Evolutionary conservation across 2,888 invertebrate genomes (phyloP).

Genomic region (Synergus laeviventris): DNA sequence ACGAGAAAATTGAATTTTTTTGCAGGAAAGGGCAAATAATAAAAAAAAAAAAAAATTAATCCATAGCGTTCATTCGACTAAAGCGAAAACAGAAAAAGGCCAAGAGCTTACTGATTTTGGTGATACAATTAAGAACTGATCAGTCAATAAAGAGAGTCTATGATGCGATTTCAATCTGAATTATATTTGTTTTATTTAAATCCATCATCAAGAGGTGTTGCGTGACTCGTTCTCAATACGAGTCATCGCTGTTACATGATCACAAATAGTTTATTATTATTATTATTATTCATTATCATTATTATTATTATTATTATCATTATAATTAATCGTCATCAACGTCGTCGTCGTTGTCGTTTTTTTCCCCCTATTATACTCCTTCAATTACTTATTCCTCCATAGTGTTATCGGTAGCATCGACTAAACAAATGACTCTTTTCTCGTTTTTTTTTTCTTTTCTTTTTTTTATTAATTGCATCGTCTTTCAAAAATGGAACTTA

Average conservation of each 20-base stretch:
- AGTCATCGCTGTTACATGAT: slow-evolving; percentile 75
- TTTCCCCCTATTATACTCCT: slow-evolving; percentile 43
- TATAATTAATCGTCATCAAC: slow-evolving; percentile 68
- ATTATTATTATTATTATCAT: slow-evolving; percentile 38
- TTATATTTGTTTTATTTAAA: slow-evolving; percentile 76
- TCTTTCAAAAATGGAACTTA: slow-evolving; percentile 30
- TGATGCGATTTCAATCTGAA: slow-evolving; percentile 73
- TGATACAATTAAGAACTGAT: slow-evolving; percentile 23
- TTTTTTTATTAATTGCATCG: slow-evolving; percentile 43
- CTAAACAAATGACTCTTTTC: slow-evolving; percentile 53
- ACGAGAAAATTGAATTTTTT: slow-evolving; percentile 19
- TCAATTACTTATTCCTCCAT: slow-evolving; percentile 40
- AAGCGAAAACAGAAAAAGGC: slow-evolving; percentile 27
- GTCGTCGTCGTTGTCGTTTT: slow-evolving; percentile 61
- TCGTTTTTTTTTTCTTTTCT: slow-evolving; percentile 54
- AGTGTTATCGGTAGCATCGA: slow-evolving; percentile 55
- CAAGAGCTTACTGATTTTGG: slow-evolving; percentile 37
- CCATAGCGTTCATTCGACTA: slow-evolving; percentile 38
- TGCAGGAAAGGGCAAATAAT: slow-evolving; percentile 29
- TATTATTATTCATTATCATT: slow-evolving; percentile 63
- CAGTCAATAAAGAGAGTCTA: slow-evolving; percentile 68
- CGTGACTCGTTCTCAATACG: slow-evolving; percentile 74
- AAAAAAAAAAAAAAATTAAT: slow-evolving; percentile 22
- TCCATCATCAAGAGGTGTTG: slow-evolving; percentile 75
- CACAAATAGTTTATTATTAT: slow-evolving; percentile 74